phyloP scores from a whole-genome alignment of 2,888 invertebrate genomes.

The Watsonalla cultraria region DNA sequence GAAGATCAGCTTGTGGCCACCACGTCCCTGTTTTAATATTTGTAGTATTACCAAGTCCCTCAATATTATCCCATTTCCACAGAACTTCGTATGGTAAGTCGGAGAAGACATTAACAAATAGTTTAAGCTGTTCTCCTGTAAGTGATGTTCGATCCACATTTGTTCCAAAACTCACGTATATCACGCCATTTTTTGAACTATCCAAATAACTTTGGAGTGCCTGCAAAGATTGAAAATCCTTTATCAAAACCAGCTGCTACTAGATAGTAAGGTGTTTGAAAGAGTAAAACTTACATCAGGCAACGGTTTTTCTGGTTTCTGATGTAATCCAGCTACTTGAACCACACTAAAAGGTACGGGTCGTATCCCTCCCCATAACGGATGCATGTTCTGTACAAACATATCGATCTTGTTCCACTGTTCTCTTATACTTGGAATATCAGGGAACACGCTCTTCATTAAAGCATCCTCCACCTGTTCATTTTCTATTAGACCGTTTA shows the following conservation, averaged over 20 bases:
- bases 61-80: slow-evolving; percentile 35
- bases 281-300: slow-evolving; percentile 31
- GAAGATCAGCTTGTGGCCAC: slow-evolving; percentile 36
- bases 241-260: no score
- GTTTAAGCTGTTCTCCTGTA: slow-evolving; percentile 17
- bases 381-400: slow-evolving; percentile 52
- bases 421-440: slow-evolving; percentile 21
- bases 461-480: slow-evolving; percentile 13
- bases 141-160: slow-evolving; percentile 28
- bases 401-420: slow-evolving; percentile 37
- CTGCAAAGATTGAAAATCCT: slow-evolving; percentile 22
- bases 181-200: slow-evolving; percentile 44
- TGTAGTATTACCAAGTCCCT: slow-evolving; percentile 20
- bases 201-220: slow-evolving; percentile 47
- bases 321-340: slow-evolving; percentile 57
- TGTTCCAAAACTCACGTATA: slow-evolving; percentile 47
- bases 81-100: slow-evolving; percentile 31
- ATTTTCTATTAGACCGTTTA: background rate
- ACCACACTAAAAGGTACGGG: slow-evolving; percentile 55
- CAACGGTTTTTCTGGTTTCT: slow-evolving; percentile 40
- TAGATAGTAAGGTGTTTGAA: no score
- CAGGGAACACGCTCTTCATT: slow-evolving; percentile 4
- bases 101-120: slow-evolving; percentile 22
- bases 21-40: slow-evolving; percentile 40
- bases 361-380: slow-evolving; percentile 37